phyloP scores from a whole-genome alignment of 2,888 invertebrate genomes.

The Drosophila niveifrons region DNA sequence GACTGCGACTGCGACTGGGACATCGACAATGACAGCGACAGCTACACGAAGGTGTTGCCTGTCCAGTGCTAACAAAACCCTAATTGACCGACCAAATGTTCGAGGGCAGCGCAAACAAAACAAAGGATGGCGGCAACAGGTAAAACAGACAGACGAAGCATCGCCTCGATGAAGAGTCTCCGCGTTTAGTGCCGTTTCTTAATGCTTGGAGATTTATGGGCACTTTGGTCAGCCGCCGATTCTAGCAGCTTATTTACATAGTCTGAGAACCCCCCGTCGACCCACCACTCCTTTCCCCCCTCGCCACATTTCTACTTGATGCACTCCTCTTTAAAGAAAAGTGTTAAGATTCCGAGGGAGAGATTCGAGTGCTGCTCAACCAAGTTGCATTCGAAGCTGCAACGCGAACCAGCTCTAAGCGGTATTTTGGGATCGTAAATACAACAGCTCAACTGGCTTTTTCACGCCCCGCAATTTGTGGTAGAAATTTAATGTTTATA shows the following conservation, averaged over 20 bases:
- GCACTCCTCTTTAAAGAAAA: slow-evolving; percentile 85
- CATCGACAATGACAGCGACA: too few species aligned
- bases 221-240: slow-evolving; percentile 37
- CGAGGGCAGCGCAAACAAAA: slow-evolving; percentile 51
- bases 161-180: slow-evolving; percentile 45
- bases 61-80: slow-evolving; percentile 63
- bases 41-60: slow-evolving; percentile 41
- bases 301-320: slow-evolving; percentile 28
- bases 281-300: neutral
- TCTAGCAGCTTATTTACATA: slow-evolving; percentile 68
- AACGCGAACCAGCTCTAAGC: neutral
- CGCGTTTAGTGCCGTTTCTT: slow-evolving; percentile 39
- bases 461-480: slow-evolving; percentile 66
- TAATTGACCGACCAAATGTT: slow-evolving; percentile 70
- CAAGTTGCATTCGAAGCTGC: neutral
- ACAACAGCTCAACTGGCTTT: slow-evolving; percentile 16
- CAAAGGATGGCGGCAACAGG: slow-evolving; percentile 58
- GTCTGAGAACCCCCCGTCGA: slow-evolving; percentile 42
- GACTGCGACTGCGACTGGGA: too few species aligned
- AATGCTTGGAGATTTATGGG: slow-evolving; percentile 68
- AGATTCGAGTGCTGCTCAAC: neutral
- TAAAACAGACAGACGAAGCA: slow-evolving; percentile 6
- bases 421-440: slow-evolving; percentile 11
- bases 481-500: slow-evolving; percentile 32
- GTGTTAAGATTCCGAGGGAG: slow-evolving; percentile 86